These are phyloP conservation scores for Paracentrotus lividus DNA, from an alignment of 53 echinoderm and acorn worm genomes.

Conservation along the genomic window DNA sequence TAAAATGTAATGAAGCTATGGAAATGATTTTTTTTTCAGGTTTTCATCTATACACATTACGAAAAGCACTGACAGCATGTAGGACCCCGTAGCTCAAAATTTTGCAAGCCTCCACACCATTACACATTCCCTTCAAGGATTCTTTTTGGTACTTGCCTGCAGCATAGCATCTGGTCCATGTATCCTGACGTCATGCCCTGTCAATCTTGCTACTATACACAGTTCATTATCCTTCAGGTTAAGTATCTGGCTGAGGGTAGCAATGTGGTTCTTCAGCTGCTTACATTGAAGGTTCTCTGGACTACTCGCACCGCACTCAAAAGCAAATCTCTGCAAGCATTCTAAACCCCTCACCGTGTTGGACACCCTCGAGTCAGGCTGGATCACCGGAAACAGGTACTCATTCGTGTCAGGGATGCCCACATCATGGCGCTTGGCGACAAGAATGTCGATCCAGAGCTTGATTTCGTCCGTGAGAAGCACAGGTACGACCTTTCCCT, in stretches of 20 bases:
- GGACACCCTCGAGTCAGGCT: conserved; percentile 59
- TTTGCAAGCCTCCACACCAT: too few relatives aligned
- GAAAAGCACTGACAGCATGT: too few relatives aligned
- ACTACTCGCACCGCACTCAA: conserved; percentile 77
- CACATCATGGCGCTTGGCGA: conserved; percentile 68
- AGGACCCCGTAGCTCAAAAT: too few relatives aligned
- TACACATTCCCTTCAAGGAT: too few relatives aligned
- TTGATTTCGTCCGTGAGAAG: conserved; percentile 73
- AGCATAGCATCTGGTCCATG: conserved; percentile 82
- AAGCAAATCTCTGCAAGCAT: conserved; percentile 75
- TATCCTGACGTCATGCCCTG: conserved; percentile 84
- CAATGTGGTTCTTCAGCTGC: conserved; percentile 85
- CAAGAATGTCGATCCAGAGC: conserved; percentile 72
- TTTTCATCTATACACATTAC: too few relatives aligned
- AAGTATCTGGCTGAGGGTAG: conserved; percentile 79
- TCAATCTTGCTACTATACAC: conserved; percentile 79
- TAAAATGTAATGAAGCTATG: too few relatives aligned
- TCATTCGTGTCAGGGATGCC: conserved; percentile 73
- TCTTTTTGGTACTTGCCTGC: conserved; percentile 70
- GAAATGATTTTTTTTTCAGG: too few relatives aligned
- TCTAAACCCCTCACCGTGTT: conserved; percentile 79
- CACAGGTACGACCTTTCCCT: conserved; percentile 77
- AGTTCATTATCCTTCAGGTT: conserved; percentile 86
- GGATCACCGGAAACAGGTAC: conserved; percentile 69
- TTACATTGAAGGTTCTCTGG: conserved; percentile 84